Evolutionary conservation across 1,140 invertebrate genomes (phyloP), one percentile per base, ranked within the genome.

Genomic region (Augochlora pura): DNA sequence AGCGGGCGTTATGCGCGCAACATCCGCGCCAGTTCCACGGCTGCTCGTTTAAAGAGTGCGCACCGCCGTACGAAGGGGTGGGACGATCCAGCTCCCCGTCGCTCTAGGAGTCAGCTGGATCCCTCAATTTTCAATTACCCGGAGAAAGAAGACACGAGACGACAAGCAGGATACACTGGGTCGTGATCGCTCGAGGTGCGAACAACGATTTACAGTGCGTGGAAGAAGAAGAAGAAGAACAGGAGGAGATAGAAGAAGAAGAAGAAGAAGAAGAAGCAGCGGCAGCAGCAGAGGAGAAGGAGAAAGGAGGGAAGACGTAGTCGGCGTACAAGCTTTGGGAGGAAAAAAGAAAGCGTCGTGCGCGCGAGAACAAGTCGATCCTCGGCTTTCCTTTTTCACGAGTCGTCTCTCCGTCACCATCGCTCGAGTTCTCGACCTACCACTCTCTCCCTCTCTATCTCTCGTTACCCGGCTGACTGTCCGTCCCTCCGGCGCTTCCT

Each of bases 11-110:
- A n/a, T 57, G 74, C 69, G 72, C 81, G 60, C 69, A 73, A 54
- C 27, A 63, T 32, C 49, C 84, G 76, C 84, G 90, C 83, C 90
- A 91, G 91, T 92, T 92, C 86, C 85, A 91, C 91, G 86, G 90
- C 90, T 90, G 89, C 88, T 88, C 88, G 88, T 90, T 89, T 82
- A 81, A 59, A 57, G 71, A 63, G 82, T 71, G 71, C 75, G 23
- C 67, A 60, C 52, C 49, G 85, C 25, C 57, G 38, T 12, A 12
- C 42, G 42, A 46, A 85, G 71, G 70, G 79, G 85, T 60, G 69
- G 21, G n/a, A 65, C 32, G 62, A 16, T 49, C 18, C 39, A 9
- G 16, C 25, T 21, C 27, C 59, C 49, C 64, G 82, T 86, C 77
- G 10, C n/a, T n/a, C 60, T 16, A 62, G 38, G 27, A 52, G 49